Base-by-base conservation (phyloP, 2,113 vertebrate genomes). In the Sinocyclocheilus maitianheensis region DNA sequence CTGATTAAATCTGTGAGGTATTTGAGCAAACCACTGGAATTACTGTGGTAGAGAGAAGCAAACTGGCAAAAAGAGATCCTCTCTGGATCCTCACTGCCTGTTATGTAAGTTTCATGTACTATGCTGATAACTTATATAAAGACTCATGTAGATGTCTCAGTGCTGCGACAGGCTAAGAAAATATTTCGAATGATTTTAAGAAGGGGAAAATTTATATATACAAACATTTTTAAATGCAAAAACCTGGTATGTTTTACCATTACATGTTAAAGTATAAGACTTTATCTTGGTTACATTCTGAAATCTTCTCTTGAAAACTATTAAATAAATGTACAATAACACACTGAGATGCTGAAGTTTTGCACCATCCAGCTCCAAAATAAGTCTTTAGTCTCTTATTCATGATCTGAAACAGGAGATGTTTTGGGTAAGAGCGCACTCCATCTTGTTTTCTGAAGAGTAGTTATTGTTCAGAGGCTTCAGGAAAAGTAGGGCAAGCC, bases 401-500 rank as follows among this genome's bases (percentile, higher is more conserved):
- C 22, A 51, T 22, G 3, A n/a, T 77, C 58, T 77, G 16, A 34
- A 20, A 22, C 58, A 63, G 34, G 12, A 63, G 20, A 40, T 48
- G n/a, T 30, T 81, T 24, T 16, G 48, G 26, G 65, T 40, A 16
- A 26, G 16, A 58, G 40, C 8, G 18, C n/a, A 51, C 26, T 18
- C 78, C 20, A 53, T 74, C 55, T 81, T 75, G 46, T 62, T 81
- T 86, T 76, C 69, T 74, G 78, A 11, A 30, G 37, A 74, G 34
- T 13, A 51, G 37, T 72, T 81, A n/a, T 53, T 82, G 69, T 82
- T 80, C 40, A 26, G 67, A 82, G 48, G 78, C 71, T 82, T 82
- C 40, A 22, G 78, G 4, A 76, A 86, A 86, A 86, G 69, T 86
- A 81, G 85, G 78, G 85, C 85, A 86, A 48, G 69, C 46, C 63